Evolutionary conservation across 1,140 invertebrate species (phyloP).

Genomic region (Galleria mellonella): DNA sequence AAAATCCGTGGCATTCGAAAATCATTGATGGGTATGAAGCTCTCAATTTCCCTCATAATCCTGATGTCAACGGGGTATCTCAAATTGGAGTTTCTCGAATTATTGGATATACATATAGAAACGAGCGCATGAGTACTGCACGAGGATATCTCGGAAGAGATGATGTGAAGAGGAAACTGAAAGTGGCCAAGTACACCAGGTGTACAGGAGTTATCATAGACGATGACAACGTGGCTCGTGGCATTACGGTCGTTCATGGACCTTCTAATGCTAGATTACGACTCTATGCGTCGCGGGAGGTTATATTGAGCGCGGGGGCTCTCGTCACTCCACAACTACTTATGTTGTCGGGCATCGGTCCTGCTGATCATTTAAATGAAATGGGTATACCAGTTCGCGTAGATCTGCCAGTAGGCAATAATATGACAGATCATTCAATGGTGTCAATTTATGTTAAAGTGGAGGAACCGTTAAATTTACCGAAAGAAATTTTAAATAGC

Average conservation of each 20-base stretch:
- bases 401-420: conserved; percentile 81
- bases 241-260: conserved; percentile 63
- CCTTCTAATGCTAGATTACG: conserved; percentile 15
- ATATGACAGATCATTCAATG: conserved; percentile 83
- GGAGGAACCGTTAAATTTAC: conserved; percentile 27
- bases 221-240: conserved; percentile 78
- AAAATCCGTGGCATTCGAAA: conserved; percentile 67
- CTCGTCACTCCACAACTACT: conserved; percentile 83
- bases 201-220: conserved; percentile 85
- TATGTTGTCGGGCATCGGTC: conserved; percentile 85
- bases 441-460: conserved; percentile 54
- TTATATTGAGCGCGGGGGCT: conserved; percentile 82
- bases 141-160: conserved; percentile 25
- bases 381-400: conserved; percentile 75
- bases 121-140: conserved; percentile 33
- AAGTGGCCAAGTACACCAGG: conserved; percentile 79
- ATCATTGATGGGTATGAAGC: conserved; percentile 71
- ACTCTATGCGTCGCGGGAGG: conserved; percentile 77
- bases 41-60: conserved; percentile 40
- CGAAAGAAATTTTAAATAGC: neutral
- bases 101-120: conserved; percentile 29
- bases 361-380: conserved; percentile 74
- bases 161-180: conserved; percentile 78
- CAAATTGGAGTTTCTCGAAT: conserved; percentile 72
- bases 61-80: conserved; percentile 73